These are phyloP conservation scores for Hyaena hyaena DNA, from an alignment of 2,113 vertebrate species.

Conservation along the genomic window DNA sequence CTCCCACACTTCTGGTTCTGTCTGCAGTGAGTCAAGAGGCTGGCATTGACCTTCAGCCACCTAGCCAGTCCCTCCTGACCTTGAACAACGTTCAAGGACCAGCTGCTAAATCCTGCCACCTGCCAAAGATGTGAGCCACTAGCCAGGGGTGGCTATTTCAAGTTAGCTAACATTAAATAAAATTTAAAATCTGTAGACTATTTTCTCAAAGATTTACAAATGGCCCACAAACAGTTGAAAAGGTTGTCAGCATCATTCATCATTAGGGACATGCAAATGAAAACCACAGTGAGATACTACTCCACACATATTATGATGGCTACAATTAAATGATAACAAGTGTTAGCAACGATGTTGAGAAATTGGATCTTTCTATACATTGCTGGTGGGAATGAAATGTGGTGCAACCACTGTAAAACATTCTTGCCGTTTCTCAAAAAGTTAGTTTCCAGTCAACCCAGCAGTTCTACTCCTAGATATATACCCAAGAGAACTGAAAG, in stretches of 20 bases:
- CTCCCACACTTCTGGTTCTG: constrained; percentile 12
- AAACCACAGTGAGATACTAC: constrained; percentile 3
- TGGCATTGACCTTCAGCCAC: constrained; percentile 10
- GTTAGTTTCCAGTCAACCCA: background rate
- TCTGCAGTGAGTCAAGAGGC: background rate
- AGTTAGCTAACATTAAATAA: constrained; percentile 44
- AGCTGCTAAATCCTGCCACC: background rate
- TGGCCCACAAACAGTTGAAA: constrained; percentile 40
- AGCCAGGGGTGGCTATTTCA: constrained; percentile 26
- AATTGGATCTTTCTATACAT: background rate
- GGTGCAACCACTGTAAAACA: constrained; percentile 26
- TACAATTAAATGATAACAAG: constrained; percentile 18
- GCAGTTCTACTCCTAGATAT: background rate
- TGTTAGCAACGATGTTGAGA: background rate
- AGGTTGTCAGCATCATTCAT: background rate
- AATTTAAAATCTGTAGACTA: constrained; percentile 29
- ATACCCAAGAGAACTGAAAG: constrained; percentile 11
- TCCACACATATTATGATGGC: background rate
- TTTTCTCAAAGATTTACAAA: constrained; percentile 37
- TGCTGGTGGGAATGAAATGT: constrained; percentile 33
- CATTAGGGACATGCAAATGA: constrained; percentile 41
- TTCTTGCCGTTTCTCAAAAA: constrained; percentile 2
- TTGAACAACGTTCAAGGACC: constrained; percentile 18
- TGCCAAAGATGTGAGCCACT: constrained; percentile 23
- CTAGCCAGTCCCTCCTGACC: background rate